phyloP scores from a whole-genome alignment of 2,888 invertebrate genomes.

The Cryptocephalus primarius region DNA sequence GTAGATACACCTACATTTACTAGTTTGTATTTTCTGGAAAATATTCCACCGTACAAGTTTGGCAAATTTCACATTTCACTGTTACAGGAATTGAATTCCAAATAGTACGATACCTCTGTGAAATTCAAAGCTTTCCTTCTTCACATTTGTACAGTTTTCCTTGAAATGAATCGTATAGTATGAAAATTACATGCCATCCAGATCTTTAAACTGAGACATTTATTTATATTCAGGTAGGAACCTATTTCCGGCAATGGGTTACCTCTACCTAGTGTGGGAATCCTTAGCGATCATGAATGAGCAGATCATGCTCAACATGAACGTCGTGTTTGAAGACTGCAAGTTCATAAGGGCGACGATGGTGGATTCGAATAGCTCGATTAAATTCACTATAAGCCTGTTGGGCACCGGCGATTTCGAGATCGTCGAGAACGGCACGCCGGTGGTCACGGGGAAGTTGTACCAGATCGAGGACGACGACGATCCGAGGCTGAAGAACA shows the following conservation, averaged over 20 bases:
- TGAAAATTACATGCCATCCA: too few relatives aligned
- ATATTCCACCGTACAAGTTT: too few relatives aligned
- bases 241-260: conserved; percentile 50
- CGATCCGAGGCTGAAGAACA: conserved; percentile 12
- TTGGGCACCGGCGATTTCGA: conserved; percentile 26
- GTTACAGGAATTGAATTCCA: too few relatives aligned
- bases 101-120: too few relatives aligned
- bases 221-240: conserved; percentile 17
- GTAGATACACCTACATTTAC: too few relatives aligned
- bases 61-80: too few relatives aligned
- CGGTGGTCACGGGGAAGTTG: conserved; percentile 17
- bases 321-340: conserved; percentile 44
- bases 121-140: too few relatives aligned
- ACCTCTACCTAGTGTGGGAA: conserved; percentile 36
- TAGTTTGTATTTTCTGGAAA: too few relatives aligned
- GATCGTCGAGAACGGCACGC: conserved; percentile 17
- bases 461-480: conserved; percentile 29
- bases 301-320: conserved; percentile 34
- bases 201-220: too few relatives aligned
- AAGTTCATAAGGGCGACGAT: conserved; percentile 43
- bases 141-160: too few relatives aligned
- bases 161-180: too few relatives aligned
- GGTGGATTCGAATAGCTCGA: conserved; percentile 34
- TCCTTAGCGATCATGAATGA: conserved; percentile 38
- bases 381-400: conserved; percentile 19